Evolutionary conservation across 2,888 invertebrate species (phyloP).

Genomic region (Ischnus inquisitorius): DNA sequence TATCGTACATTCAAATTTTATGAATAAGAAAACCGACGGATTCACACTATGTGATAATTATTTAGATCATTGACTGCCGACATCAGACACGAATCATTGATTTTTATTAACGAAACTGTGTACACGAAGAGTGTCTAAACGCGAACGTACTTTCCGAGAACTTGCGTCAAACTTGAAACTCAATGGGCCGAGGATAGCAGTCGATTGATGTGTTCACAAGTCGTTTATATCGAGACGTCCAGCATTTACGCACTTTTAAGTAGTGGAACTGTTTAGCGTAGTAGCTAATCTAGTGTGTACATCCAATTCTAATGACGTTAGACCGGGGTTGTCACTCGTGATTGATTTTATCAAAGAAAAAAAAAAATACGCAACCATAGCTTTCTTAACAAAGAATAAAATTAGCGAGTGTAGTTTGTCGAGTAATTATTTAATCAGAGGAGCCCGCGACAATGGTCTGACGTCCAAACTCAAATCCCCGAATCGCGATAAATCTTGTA

Average conservation of each 20-base stretch:
- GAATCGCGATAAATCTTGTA: background rate
- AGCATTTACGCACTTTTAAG: background rate
- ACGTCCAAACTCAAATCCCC: background rate
- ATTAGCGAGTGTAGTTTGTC: background rate
- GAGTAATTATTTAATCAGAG: background rate
- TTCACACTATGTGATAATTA: background rate
- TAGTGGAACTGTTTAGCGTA: background rate
- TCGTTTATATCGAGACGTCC: background rate
- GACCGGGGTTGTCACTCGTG: background rate
- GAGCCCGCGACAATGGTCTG: background rate
- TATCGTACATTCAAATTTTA: too few species aligned
- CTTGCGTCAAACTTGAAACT: background rate
- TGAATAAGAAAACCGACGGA: too few species aligned
- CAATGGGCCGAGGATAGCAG: background rate
- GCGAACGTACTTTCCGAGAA: background rate
- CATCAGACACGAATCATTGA: background rate
- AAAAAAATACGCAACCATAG: background rate
- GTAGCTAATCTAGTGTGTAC: background rate
- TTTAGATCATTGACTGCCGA: conserved; percentile 2
- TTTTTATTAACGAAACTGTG: background rate
- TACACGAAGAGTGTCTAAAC: background rate
- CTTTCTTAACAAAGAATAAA: background rate
- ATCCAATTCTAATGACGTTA: background rate
- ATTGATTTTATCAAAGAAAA: background rate
- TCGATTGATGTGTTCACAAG: background rate